These are phyloP conservation scores for Drosophila quadrilineata DNA, from an alignment of 1,140 invertebrate species.

Conservation along the genomic window DNA sequence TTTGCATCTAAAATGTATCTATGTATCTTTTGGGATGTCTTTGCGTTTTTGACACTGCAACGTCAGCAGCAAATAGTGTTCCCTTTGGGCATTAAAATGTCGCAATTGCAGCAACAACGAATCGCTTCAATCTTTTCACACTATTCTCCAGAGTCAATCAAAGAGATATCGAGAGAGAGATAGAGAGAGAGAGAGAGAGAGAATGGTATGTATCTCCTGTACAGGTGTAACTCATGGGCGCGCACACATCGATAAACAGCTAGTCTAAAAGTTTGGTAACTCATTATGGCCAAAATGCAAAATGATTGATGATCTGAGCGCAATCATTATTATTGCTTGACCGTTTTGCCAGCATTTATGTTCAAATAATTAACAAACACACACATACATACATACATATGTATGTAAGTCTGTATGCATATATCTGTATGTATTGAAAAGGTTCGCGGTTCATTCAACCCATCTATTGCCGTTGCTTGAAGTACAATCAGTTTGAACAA, in stretches of 20 bases:
- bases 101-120: constrained; percentile 15
- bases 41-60: constrained; percentile 21
- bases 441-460: constrained; percentile 39
- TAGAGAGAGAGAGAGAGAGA: no score
- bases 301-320: constrained; percentile 71
- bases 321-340: constrained; percentile 62
- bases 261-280: no score
- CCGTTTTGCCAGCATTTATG: constrained; percentile 59
- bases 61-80: constrained; percentile 22
- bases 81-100: constrained; percentile 7
- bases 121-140: no score
- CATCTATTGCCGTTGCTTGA: neutral
- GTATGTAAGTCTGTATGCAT: neutral
- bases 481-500: constrained; percentile 7
- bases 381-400: neutral
- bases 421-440: constrained; percentile 2
- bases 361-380: constrained; percentile 60
- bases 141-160: no score
- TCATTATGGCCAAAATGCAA: constrained; percentile 53
- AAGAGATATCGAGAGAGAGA: no score
- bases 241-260: no score
- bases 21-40: neutral
- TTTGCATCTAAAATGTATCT: neutral
- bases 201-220: no score
- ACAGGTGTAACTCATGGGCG: no score